Base-by-base conservation (phyloP, 2,888 invertebrate species). In the Malthinus seriepunctatus region DNA sequence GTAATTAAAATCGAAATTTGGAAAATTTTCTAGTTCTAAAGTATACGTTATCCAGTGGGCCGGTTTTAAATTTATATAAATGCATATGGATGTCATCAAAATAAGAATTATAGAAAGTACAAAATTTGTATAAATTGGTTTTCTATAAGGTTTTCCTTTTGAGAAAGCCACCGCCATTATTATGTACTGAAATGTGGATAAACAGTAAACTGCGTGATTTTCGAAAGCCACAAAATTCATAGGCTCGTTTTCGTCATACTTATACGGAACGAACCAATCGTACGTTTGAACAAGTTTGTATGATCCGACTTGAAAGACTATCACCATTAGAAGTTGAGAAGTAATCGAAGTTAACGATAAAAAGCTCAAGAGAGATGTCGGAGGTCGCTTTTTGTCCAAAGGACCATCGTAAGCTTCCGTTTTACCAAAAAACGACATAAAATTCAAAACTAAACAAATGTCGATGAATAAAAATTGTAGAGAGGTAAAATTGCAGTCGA, bases 11-110 rank as follows among this genome's bases (percentile, higher is more conserved):
- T 75, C 73, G 0, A 80, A 73, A 15, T 83, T 81, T 0, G 85
- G 83, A 0, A 93, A 91, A 71, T 90, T 77, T 53, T 81, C 78
- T 0, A 94, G 76, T 69, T 91, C 86, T 31, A 94, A 81, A 53
- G 86, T 80, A 0, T 76, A 60, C 0, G 74, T 64, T 0, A 84
- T 51, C 81, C 82, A 83, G 0, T 74, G 32, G 0, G 80, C 78
- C 0, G 85, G 83, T 49, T 76, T 74, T 10, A 83, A 51, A 0
- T 81, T 78, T 12, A 85, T 79, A 65, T 83, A 84, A 1, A 70
- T 54, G 44, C 86, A 85, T 42, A 85, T 65, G 0, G 74, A 63
- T 0, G 80, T 79, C 63, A 84, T 77, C 0, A 82, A 3, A 3
- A 83, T 33, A 31, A 87, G 73, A 8, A 83, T 80, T 1, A 74